These are phyloP conservation scores for Hydractinia symbiolongicarpus DNA, from an alignment of 30 jellyfish, hydroid and myxozoan species.

Conservation along the genomic window DNA sequence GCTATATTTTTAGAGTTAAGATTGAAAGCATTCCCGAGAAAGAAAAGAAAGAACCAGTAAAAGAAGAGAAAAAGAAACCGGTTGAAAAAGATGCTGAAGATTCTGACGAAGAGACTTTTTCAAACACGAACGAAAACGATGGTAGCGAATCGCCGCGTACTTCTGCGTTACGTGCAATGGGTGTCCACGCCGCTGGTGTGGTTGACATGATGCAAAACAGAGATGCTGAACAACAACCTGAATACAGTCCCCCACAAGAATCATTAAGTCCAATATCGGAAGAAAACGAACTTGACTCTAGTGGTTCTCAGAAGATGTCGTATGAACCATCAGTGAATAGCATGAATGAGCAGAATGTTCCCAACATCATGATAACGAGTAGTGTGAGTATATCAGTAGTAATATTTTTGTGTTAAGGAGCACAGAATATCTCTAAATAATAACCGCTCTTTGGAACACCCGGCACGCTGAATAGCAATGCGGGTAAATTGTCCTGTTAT, in stretches of 20 bases:
- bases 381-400: too few species aligned
- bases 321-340: too few species aligned
- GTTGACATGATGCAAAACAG: constrained; percentile 37
- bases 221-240: constrained; percentile 16
- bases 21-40: too few species aligned
- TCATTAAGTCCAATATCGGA: constrained; percentile 27
- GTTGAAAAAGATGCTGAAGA: constrained; percentile 20
- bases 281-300: constrained; percentile 35
- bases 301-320: background rate
- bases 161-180: constrained; percentile 91
- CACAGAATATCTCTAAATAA: too few species aligned
- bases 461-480: too few species aligned
- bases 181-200: constrained; percentile 58
- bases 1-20: too few species aligned
- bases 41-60: background rate
- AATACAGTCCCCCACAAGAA: constrained; percentile 20
- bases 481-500: too few species aligned
- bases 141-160: constrained; percentile 62
- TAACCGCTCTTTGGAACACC: too few species aligned
- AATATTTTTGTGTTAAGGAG: too few species aligned
- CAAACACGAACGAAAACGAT: background rate
- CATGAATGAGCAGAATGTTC: too few species aligned
- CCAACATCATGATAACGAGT: too few species aligned
- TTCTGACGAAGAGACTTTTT: constrained; percentile 25
- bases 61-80: constrained; percentile 10